Evolutionary conservation across 1,140 invertebrate species (phyloP).

Genomic region (Vanessa tameamea): DNA sequence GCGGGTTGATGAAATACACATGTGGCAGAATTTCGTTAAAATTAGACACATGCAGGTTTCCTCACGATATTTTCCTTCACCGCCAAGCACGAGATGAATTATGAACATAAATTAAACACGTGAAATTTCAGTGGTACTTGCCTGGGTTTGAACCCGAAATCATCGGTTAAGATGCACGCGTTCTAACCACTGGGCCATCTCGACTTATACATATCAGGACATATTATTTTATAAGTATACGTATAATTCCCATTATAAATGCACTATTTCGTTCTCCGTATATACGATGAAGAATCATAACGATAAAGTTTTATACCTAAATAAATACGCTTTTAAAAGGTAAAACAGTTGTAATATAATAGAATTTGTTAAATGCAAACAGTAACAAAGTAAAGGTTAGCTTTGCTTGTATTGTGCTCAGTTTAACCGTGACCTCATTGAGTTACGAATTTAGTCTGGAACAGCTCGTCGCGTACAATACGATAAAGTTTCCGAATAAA

Average conservation of each 20-base stretch:
- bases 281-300: neutral
- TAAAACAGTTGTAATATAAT: neutral
- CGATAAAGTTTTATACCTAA: conserved; percentile 6
- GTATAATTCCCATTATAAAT: neutral
- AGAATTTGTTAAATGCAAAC: conserved; percentile 21
- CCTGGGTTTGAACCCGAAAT: no score
- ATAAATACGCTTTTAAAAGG: conserved; percentile 2
- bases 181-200: no score
- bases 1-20: no score
- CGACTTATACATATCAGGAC: no score
- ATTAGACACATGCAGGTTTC: no score
- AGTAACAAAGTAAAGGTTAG: conserved; percentile 18
- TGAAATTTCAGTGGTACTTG: no score
- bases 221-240: no score
- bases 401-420: conserved; percentile 21
- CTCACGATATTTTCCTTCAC: no score
- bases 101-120: no score
- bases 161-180: no score
- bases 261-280: neutral
- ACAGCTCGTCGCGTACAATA: conserved; percentile 17
- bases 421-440: conserved; percentile 24
- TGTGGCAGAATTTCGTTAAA: no score
- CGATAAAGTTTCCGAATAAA: conserved; percentile 26
- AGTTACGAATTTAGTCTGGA: conserved; percentile 20
- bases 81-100: no score